Evolutionary conservation across 2,888 invertebrate genomes (phyloP), one percentile per base, ranked within the genome.

Genomic region (Aphodius sticticus): DNA sequence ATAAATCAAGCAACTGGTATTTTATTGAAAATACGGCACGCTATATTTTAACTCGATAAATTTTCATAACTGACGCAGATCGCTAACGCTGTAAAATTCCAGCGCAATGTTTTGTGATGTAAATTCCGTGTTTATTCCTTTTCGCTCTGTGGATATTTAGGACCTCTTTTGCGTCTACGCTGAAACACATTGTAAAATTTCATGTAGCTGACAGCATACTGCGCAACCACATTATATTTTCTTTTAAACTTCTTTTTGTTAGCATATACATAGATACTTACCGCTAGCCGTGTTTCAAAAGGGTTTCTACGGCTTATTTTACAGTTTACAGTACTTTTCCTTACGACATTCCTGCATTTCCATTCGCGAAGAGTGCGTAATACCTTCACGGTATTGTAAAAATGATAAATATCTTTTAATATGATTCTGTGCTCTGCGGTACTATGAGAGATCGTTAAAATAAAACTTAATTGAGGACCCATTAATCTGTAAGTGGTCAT

Each of bases 1-100:
- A 53, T 53, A 53, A 53, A 53, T 53, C 53, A 53, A 53, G 53
- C 53, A 53, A 53, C 53, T 53, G 53, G 53, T 53, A 53, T 53
- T 53, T 53, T 53, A 53, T 53, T 53, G 53, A 53, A 53, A 53
- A 53, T 53, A 53, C 53, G 53, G 12, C 53, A 12, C 53, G 53
- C 53, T 53, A 53, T 53, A 53, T 53, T 53, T 53, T 53, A 53
- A 53, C 53, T 53, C 53, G 53, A 53, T 53, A 53, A 53, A 53
- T 53, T 53, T 53, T 53, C 53, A 53, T 53, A 53, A 53, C 53
- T 53, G 53, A 53, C 53, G 53, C 53, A 53, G 53, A 53, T 26
- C 26, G 26, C 26, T 26, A 26, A 53, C 53, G 6, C 4, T 53
- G 53, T 53, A 53, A 53, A 53, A 53, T 53, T 9, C 9, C 53